These are phyloP conservation scores for Notospermus geniculatus DNA, from an alignment of 1,140 invertebrate species.

Conservation along the genomic window DNA sequence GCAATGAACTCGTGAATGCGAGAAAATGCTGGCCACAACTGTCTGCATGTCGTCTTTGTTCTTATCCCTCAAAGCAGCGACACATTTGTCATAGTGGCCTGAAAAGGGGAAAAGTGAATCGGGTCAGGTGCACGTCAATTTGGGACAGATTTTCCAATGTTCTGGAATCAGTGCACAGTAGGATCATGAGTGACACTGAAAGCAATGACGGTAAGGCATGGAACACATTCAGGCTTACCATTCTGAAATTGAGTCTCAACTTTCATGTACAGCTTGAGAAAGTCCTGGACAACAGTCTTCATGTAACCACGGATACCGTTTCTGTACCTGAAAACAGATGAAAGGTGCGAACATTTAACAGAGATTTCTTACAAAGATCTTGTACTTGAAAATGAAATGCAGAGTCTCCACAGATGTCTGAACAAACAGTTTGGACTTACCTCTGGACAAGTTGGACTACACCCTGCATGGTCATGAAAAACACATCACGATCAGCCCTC, in stretches of 20 bases:
- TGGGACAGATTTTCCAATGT: not conserved
- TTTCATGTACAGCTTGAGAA: slow-evolving; percentile 88
- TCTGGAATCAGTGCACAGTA: not conserved
- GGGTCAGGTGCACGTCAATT: not conserved
- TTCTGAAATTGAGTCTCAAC: slow-evolving; percentile 97
- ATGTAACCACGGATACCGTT: slow-evolving; percentile 95
- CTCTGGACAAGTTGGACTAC: slow-evolving; percentile 92
- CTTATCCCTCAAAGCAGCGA: slow-evolving; percentile 82
- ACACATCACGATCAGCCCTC: slow-evolving; percentile 87
- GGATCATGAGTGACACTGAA: slow-evolving; percentile 8
- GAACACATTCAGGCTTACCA: slow-evolving; percentile 60
- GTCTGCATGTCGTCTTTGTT: slow-evolving; percentile 83
- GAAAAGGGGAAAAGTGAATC: slow-evolving; percentile 28
- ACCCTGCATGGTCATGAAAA: slow-evolving; percentile 93
- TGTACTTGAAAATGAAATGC: no score
- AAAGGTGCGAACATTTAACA: no score
- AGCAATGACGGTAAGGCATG: no score
- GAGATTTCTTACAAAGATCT: no score
- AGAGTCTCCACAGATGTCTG: no score
- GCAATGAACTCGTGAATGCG: slow-evolving; percentile 87
- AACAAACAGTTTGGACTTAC: slow-evolving; percentile 15
- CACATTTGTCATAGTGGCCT: slow-evolving; percentile 97
- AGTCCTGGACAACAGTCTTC: slow-evolving; percentile 94
- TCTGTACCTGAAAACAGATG: slow-evolving; percentile 65
- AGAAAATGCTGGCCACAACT: slow-evolving; percentile 92